Evolutionary conservation across 2,888 invertebrate species (phyloP), one percentile per base, ranked within the genome.

Genomic region (Gasteruption jaculator): DNA sequence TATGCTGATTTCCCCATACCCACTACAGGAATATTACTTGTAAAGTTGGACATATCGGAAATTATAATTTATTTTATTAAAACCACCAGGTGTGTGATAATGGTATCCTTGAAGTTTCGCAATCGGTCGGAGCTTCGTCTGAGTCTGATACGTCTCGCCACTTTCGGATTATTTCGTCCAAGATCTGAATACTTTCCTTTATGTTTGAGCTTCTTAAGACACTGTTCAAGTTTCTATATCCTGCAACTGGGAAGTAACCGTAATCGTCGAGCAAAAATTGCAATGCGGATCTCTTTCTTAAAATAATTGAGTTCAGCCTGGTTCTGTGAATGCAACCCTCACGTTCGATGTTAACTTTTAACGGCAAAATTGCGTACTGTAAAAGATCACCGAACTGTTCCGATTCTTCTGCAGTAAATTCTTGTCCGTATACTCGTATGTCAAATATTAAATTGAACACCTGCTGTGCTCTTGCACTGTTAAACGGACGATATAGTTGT

Each of bases 281-380:
- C 14, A 38, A 27, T 14, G 38, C 38, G 11, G 38, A 38, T 38
- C 38, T 38, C 15, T 38, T 38, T 12, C 12, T 38, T 12, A 38
- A 27, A 36, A 38, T 34, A 37, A 12, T 18, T n/a, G 36, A 37
- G 38, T 38, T 27, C 3, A 38, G 41, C 15, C 38, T 38, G 18
- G 31, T 40, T 15, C 38, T 38, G n/a, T 35, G 18, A 8, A 35
- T 15, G n/a, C 27, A 38, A 2, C 37, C 35, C 11, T 10, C 11
- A n/a, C 38, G 11, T 11, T 35, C 19, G 35, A 35, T 38, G 11
- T 36, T 38, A 21, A 11, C 14, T n/a, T 29, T 29, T 6, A 29
- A 12, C 12, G 6, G 29, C 14, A 12, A 7, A n/a, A 29, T 29
- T 7, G 11, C 11, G 6, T 5, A 7, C 12, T 11, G 6, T 29